These are phyloP conservation scores for Isaurus tuberculatus DNA, from an alignment of 92 coral and sea anemone species.

Conservation along the genomic window DNA sequence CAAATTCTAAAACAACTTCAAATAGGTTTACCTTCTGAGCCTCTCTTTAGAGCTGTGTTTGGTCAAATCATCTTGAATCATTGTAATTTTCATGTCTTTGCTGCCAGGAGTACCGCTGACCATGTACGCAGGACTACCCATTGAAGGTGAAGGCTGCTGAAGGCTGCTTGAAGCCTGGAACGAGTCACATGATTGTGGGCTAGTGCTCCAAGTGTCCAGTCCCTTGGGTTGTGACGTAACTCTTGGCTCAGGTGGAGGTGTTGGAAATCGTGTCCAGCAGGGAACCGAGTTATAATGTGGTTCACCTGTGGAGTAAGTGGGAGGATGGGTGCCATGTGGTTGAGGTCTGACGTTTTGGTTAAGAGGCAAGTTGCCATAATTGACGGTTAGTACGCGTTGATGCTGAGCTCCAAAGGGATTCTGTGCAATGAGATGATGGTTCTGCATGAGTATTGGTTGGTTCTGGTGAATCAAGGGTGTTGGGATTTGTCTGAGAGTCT, in stretches of 20 bases:
- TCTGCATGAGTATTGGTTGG: conserved; percentile 23
- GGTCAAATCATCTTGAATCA: conserved; percentile 80
- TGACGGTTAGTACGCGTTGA: conserved; percentile 9
- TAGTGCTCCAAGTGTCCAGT: conserved; percentile 4
- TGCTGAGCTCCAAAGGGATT: conserved; percentile 25
- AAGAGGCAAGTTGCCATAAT: not conserved
- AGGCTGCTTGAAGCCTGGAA: conserved; percentile 4
- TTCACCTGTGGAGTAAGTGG: not conserved
- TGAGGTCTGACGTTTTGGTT: conserved; percentile 19
- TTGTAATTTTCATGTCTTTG: conserved; percentile 88
- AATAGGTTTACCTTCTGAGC: conserved; percentile 69
- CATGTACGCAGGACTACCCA: conserved; percentile 86
- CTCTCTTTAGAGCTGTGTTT: conserved; percentile 94
- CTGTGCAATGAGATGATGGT: conserved; percentile 13
- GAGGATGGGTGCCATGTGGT: not conserved
- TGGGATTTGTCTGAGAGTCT: not conserved
- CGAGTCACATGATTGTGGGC: conserved; percentile 42
- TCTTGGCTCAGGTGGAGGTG: conserved; percentile 42
- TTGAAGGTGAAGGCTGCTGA: conserved; percentile 25
- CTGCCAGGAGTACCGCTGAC: conserved; percentile 90
- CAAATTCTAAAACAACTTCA: not conserved
- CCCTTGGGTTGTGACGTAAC: conserved; percentile 17
- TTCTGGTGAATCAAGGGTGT: conserved; percentile 21
- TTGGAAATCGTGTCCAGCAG: conserved; percentile 38
- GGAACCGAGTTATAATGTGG: conserved; percentile 32